Percentiles rank a stretch among this genome's conserved stretches.
These are phyloP conservation scores for Drosophila equinoxialis DNA, from an alignment of 1,140 invertebrate species.

Conservation along the genomic window DNA sequence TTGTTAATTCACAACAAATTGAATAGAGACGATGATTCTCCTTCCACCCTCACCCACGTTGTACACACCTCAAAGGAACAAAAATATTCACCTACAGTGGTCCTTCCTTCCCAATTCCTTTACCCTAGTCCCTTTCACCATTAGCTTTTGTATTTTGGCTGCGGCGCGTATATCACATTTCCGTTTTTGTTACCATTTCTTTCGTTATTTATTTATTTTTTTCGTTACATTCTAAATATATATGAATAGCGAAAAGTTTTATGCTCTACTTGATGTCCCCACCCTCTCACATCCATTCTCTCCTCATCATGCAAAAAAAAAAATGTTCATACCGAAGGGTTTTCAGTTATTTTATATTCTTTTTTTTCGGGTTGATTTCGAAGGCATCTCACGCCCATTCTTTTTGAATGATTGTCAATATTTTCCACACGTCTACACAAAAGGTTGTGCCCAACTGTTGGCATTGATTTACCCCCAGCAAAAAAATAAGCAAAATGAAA, in stretches of 20 bases:
- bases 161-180: constrained; percentile 77
- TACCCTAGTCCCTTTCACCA: constrained; percentile 23
- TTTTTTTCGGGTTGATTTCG: constrained; percentile 55
- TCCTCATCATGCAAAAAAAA: constrained; percentile 55
- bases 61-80: constrained; percentile 31
- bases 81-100: constrained; percentile 62
- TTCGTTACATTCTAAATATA: constrained; percentile 39
- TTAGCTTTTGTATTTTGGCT: constrained; percentile 69
- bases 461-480: constrained; percentile 48
- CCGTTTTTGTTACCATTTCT: constrained; percentile 79
- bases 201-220: neutral
- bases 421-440: constrained; percentile 76
- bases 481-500: neutral
- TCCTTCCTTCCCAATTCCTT: too few relatives aligned
- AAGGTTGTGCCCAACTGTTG: constrained; percentile 50
- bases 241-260: constrained; percentile 75
- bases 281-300: constrained; percentile 14
- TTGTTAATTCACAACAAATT: constrained; percentile 48
- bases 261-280: constrained; percentile 77
- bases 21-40: constrained; percentile 71
- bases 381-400: constrained; percentile 69
- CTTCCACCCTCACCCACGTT: too few relatives aligned
- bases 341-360: constrained; percentile 16
- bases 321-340: constrained; percentile 22
- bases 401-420: constrained; percentile 56